These are phyloP conservation scores for Manis crassicaudata DNA, from an alignment of 2,797 vertebrate genomes.

Conservation along the genomic window DNA sequence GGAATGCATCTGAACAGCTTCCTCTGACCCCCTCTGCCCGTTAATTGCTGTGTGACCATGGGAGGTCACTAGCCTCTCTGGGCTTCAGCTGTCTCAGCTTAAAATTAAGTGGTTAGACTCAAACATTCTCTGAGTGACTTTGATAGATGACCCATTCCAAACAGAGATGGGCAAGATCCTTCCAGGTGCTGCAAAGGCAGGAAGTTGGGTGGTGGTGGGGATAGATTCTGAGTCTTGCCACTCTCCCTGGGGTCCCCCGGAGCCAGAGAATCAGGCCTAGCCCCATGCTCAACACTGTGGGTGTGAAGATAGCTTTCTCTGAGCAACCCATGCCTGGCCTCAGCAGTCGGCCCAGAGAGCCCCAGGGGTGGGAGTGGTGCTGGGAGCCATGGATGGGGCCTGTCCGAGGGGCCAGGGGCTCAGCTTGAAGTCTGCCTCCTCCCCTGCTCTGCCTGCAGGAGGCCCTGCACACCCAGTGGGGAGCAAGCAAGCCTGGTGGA, in stretches of 20 bases:
- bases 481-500: neutral
- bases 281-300: neutral
- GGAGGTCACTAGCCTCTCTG: neutral
- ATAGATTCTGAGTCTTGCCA: neutral
- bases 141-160: neutral
- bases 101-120: neutral
- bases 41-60: neutral
- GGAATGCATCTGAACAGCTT: neutral
- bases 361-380: neutral
- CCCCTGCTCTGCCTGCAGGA: neutral
- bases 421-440: neutral
- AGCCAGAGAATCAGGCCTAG: neutral
- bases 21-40: neutral
- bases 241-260: neutral
- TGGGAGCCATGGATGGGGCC: neutral
- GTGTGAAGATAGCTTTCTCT: neutral
- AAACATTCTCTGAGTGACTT: neutral
- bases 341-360: neutral
- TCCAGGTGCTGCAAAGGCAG: neutral
- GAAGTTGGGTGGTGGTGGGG: neutral
- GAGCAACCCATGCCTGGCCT: neutral
- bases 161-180: neutral
- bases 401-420: neutral
- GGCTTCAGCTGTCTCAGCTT: neutral
- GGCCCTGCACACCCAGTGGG: neutral